phyloP scores from a whole-genome alignment of 2,113 vertebrate species.

The Semnornis frantzii region DNA sequence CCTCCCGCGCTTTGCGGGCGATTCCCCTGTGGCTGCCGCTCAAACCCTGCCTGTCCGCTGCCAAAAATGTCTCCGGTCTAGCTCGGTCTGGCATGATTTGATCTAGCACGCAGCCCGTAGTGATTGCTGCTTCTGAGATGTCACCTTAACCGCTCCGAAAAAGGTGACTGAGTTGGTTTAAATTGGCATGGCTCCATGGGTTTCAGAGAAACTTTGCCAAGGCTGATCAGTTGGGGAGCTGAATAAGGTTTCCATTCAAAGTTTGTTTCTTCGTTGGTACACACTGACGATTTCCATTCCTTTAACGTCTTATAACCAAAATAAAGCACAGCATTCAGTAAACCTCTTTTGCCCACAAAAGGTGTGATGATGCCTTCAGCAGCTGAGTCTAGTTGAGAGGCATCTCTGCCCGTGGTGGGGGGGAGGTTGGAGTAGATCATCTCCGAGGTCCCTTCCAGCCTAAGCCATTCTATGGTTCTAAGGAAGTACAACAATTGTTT shows the following conservation, averaged over 20 bases:
- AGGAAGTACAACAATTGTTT: not conserved
- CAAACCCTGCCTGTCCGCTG: no score
- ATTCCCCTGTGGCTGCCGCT: no score
- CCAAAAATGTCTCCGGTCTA: no score
- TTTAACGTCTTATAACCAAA: not conserved
- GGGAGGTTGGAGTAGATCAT: no score
- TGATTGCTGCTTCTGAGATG: no score
- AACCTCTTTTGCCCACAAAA: not conserved
- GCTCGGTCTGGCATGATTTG: no score
- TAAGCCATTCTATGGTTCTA: not conserved
- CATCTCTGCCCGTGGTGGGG: no score
- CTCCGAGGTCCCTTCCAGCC: no score
- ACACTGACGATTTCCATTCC: not conserved
- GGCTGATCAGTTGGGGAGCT: slow-evolving; percentile 16
- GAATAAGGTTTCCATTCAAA: not conserved
- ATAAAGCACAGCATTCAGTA: not conserved
- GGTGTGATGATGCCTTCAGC: not conserved
- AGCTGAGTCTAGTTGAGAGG: not conserved
- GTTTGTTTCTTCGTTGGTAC: not conserved
- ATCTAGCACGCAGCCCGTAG: no score
- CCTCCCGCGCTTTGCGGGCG: no score
- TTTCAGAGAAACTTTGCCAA: not conserved
- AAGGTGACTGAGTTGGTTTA: not conserved
- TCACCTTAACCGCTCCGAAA: no score
- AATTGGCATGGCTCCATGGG: not conserved